Conservation (phyloP, 2,888 invertebrate species). For the Andrena marginata region DNA sequence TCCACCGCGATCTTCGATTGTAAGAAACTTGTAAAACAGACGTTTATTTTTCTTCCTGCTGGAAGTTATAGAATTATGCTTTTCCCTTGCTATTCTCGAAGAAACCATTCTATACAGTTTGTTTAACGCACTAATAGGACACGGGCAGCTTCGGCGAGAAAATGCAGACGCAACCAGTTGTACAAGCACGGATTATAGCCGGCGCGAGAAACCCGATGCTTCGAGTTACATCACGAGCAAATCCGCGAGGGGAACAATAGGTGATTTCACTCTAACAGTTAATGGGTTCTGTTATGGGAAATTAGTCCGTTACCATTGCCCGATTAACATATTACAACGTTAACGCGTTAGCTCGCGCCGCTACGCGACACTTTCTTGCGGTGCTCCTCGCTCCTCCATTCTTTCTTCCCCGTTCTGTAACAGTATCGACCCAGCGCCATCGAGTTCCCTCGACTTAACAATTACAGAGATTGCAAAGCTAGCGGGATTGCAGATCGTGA, state of each 20-base stretch:
- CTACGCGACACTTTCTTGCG: slow-evolving; percentile 16
- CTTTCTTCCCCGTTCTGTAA: not conserved
- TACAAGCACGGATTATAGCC: not conserved
- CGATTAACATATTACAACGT: slow-evolving; percentile 46
- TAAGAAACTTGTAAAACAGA: no score
- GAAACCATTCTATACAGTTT: not conserved
- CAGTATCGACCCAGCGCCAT: not conserved
- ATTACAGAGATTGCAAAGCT: not conserved
- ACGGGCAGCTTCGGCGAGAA: not conserved
- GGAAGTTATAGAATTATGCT: not conserved
- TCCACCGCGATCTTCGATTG: not conserved
- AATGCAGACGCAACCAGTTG: not conserved
- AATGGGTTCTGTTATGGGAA: slow-evolving; percentile 14
- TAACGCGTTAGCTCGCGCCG: slow-evolving; percentile 11
- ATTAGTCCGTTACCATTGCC: slow-evolving; percentile 35
- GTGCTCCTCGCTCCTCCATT: not conserved
- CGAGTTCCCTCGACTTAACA: not conserved
- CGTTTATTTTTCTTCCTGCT: not conserved
- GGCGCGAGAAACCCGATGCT: not conserved
- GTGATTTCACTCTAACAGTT: slow-evolving; percentile 25
- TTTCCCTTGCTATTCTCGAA: not conserved
- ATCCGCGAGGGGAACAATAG: slow-evolving; percentile 24
- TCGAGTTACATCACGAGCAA: slow-evolving; percentile 8
- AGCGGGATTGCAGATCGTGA: not conserved
- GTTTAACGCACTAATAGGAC: not conserved